These are phyloP conservation scores for Drosophila subpulchrella DNA, from an alignment of 1,140 invertebrate species.

Conservation along the genomic window DNA sequence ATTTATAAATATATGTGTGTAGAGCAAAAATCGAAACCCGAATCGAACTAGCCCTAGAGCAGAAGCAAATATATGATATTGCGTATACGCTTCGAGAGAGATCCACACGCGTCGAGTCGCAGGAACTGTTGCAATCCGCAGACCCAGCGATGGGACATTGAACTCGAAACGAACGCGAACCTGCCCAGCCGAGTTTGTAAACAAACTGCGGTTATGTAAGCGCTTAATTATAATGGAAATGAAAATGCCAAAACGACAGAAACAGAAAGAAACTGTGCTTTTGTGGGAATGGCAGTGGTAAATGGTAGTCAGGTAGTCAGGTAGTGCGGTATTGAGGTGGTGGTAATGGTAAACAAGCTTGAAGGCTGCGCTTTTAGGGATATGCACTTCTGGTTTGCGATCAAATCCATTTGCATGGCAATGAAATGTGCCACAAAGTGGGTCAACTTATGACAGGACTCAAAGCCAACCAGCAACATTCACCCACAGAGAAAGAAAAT, in stretches of 20 bases:
- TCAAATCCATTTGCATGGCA: constrained; percentile 47
- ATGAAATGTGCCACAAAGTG: constrained; percentile 39
- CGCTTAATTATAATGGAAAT: constrained; percentile 80
- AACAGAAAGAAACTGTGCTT: constrained; percentile 23
- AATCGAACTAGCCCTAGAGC: constrained; percentile 15
- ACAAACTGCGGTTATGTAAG: constrained; percentile 77
- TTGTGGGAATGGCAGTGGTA: constrained; percentile 7
- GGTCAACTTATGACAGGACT: constrained; percentile 50
- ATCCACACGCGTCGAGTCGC: constrained; percentile 61
- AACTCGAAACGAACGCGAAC: constrained; percentile 74
- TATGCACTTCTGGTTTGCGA: constrained; percentile 17
- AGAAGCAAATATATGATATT: not conserved
- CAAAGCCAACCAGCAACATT: constrained; percentile 22
- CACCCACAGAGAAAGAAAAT: constrained; percentile 11
- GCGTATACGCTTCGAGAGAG: constrained; percentile 69
- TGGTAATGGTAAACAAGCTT: constrained; percentile 18
- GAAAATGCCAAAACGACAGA: constrained; percentile 64
- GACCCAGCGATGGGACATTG: constrained; percentile 68
- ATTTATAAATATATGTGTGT: constrained; percentile 38
- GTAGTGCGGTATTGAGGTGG: not conserved
- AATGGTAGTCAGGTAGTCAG: constrained; percentile 3
- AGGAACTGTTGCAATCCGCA: constrained; percentile 74
- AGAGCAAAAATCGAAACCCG: constrained; percentile 29
- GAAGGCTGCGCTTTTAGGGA: constrained; percentile 35
- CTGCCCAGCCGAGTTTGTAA: constrained; percentile 66